A percentile compares a stretch with the other conserved stretches of the same genome.
phyloP scores from a whole-genome alignment of 2,113 vertebrate genomes.

The Anoplopoma fimbria region DNA sequence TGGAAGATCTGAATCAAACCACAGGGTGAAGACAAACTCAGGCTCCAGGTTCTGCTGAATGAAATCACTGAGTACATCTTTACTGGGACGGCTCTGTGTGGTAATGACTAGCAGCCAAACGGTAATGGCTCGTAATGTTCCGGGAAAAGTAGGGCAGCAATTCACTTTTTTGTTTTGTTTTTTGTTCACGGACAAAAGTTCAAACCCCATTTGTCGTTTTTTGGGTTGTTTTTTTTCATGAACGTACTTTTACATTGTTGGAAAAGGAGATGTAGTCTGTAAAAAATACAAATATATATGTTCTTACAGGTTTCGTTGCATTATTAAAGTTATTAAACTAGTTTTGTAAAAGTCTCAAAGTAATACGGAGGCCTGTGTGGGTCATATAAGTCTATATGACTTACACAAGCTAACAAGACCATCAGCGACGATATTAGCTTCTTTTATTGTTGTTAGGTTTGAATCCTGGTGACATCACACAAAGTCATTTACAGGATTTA shows the following conservation, averaged over 20 bases:
- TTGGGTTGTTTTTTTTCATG: not conserved
- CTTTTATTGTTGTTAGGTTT: too few species aligned
- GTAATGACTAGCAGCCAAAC: slow-evolving; percentile 63
- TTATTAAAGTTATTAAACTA: not conserved
- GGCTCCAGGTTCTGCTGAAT: not conserved
- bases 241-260: not conserved
- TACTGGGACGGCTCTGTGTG: slow-evolving; percentile 43
- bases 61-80: slow-evolving; percentile 36
- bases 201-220: slow-evolving; percentile 28
- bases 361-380: too few species aligned
- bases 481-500: too few species aligned
- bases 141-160: slow-evolving; percentile 59
- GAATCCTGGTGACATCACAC: too few species aligned
- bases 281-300: not conserved
- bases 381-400: not conserved
- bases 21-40: not conserved
- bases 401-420: too few species aligned
- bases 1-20: not conserved
- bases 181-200: slow-evolving; percentile 39
- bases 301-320: not conserved
- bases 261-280: not conserved
- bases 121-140: slow-evolving; percentile 71
- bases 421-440: too few species aligned
- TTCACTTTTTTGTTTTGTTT: slow-evolving; percentile 21
- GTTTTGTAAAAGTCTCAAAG: not conserved